Evolutionary conservation across 64 coral and sea anemone species (phyloP).

Genomic region (Astreopora myriophthalma): DNA sequence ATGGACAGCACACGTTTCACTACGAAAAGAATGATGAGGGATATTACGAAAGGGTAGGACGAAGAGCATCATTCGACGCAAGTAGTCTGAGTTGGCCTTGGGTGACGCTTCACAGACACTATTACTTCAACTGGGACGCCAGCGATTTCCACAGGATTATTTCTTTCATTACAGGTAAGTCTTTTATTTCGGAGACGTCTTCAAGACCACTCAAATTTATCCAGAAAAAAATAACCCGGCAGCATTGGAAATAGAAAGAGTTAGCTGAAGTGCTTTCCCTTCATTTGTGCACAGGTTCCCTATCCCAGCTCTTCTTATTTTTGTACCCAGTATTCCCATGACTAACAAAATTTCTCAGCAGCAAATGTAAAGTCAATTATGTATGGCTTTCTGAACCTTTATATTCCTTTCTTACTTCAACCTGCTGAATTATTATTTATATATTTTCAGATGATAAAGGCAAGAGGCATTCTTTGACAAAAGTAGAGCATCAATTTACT

Average conservation of each 20-base stretch:
- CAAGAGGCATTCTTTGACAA: slow-evolving; percentile 26
- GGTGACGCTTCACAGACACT: slow-evolving; percentile 14
- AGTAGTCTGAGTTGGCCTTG: slow-evolving; percentile 7
- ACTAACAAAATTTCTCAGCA: not conserved
- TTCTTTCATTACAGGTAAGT: slow-evolving; percentile 23
- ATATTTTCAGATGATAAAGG: slow-evolving; percentile 35
- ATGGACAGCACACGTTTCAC: slow-evolving; percentile 16
- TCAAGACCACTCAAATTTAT: not conserved
- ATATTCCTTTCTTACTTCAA: slow-evolving; percentile 13
- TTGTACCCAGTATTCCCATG: slow-evolving; percentile 1
- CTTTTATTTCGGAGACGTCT: not conserved
- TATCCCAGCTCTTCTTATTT: not conserved
- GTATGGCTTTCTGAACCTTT: not conserved
- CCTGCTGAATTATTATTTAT: not conserved
- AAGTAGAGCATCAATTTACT: slow-evolving; percentile 34
- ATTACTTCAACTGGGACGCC: slow-evolving; percentile 22
- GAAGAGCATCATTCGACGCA: slow-evolving; percentile 14
- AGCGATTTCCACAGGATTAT: slow-evolving; percentile 21
- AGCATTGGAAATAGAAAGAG: not conserved
- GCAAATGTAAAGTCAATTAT: slow-evolving; percentile 1
- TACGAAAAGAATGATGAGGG: slow-evolving; percentile 19
- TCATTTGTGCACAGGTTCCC: not conserved
- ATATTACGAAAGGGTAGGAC: slow-evolving; percentile 5
- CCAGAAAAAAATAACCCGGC: not conserved
- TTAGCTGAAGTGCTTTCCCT: not conserved